phyloP scores from a whole-genome alignment of 2,113 vertebrate species.

The Tautogolabrus adspersus region DNA sequence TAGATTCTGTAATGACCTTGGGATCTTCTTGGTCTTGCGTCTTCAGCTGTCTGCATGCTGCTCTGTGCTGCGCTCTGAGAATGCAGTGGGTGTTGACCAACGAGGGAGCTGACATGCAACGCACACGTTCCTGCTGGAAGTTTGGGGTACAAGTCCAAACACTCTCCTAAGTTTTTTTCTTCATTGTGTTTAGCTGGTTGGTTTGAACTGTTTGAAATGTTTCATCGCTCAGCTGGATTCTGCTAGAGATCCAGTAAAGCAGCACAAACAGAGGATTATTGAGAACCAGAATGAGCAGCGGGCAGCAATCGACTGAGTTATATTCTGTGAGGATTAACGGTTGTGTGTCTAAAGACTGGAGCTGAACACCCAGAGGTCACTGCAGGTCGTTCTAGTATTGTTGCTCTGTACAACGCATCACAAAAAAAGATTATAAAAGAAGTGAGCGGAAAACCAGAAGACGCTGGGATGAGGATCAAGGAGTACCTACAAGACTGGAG shows the following conservation, averaged over 20 bases:
- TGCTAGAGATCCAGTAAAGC: constrained; percentile 40
- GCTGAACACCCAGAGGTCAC: constrained; percentile 44
- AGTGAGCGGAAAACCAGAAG: constrained; percentile 28
- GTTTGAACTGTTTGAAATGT: too few relatives aligned
- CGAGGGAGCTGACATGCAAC: too few relatives aligned
- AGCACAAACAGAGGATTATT: constrained; percentile 43
- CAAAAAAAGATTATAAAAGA: constrained; percentile 16
- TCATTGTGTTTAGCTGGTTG: too few relatives aligned
- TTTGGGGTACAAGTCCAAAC: too few relatives aligned
- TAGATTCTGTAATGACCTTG: too few relatives aligned
- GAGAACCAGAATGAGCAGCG: constrained; percentile 29
- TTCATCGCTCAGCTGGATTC: constrained; percentile 25
- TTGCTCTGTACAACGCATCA: constrained; percentile 34
- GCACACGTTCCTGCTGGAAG: too few relatives aligned
- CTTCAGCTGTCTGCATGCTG: too few relatives aligned
- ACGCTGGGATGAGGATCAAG: constrained; percentile 49
- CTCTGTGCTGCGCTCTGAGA: too few relatives aligned
- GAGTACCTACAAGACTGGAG: constrained; percentile 48
- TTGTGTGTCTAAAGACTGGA: constrained; percentile 37
- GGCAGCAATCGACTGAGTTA: constrained; percentile 35
- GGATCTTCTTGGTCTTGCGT: too few relatives aligned
- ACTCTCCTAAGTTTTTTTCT: too few relatives aligned
- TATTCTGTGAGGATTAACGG: constrained; percentile 43
- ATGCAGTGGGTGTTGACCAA: too few relatives aligned
- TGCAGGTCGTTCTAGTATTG: constrained; percentile 37